Evolutionary conservation across 2,113 vertebrate species (phyloP), one percentile per base, ranked within the genome.

Genomic region (Gracilinanus agilis): DNA sequence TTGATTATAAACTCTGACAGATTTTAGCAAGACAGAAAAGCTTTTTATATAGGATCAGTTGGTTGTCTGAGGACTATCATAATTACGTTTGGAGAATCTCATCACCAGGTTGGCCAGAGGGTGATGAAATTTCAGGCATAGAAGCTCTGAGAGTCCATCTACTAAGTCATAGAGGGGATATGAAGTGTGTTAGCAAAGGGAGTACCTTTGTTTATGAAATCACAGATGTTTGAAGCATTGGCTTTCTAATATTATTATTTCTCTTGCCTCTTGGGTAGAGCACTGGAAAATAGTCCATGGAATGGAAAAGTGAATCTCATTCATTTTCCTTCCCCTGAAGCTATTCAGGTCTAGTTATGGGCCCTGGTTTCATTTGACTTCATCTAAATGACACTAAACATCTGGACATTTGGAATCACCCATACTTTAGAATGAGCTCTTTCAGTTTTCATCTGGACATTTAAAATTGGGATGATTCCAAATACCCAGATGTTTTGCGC

Each of bases 361-460:
- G 25, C 29, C 44, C 44, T 91, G 34, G 29, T 2, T 6, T 56
- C 11, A 67, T 91, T 40, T 1, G 21, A 16, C 29, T 95, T 93
- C 90, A 89, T 19, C 29, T 75, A 53, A 44, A 55, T 44, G 53
- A 67, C 0, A 49, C 23, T 27, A 53, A 44, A 53, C 10, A 16
- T 25, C 29, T 16, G 53, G 56, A 24, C 1, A 24, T 13, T 91
- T 89, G 5, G 34, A 6, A 93, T 19, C 44, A 53, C 53, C 56
- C 88, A 54, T 67, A 55, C 88, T 91, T 93, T 94, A 29, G 40
- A 55, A 27, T 93, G 75, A 21, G 3, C 21, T 91, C 92, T 92
- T 90, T 95, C 44, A 2, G 23, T 54, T 93, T 90, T 54, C 53
- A 89, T 75, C n/a, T 90, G n/a, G 53, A 40, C 29, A 95, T 27